A percentile compares a stretch with the other conserved stretches of the same genome.
Conservation (phyloP, 2,888 invertebrate genomes). For the Mimumesa dahlbomi region DNA sequence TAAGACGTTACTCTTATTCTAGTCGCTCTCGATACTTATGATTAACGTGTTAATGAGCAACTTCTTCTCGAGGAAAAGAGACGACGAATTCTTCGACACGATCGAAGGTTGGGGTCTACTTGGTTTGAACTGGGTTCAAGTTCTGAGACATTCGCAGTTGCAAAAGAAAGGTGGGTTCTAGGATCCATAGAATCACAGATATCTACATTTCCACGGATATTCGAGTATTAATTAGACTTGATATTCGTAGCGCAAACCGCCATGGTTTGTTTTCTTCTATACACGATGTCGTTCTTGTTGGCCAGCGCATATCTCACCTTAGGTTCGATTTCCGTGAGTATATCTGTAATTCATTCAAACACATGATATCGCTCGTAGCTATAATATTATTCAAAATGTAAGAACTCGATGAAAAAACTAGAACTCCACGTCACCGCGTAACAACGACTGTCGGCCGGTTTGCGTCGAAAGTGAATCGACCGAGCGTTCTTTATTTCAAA, state of each 20-base stretch:
- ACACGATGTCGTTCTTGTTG: conserved; percentile 67
- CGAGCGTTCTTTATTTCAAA: conserved; percentile 38
- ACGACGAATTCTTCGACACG: conserved; percentile 67
- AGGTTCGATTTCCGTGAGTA: conserved; percentile 74
- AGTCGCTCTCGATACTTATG: conserved; percentile 76
- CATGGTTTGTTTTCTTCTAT: conserved; percentile 69
- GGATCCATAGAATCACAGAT: no score
- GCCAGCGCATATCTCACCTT: conserved; percentile 73
- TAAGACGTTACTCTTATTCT: no score
- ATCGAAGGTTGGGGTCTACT: conserved; percentile 71
- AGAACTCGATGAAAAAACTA: no score
- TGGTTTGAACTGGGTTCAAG: conserved; percentile 75
- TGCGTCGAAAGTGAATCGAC: conserved; percentile 43
- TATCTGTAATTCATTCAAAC: neutral
- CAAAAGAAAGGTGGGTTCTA: conserved; percentile 64
- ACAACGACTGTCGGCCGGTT: neutral
- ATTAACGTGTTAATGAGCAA: conserved; percentile 74
- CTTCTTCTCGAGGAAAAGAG: conserved; percentile 68
- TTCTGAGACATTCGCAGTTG: conserved; percentile 63
- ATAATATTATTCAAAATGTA: no score
- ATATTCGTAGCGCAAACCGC: conserved; percentile 68
- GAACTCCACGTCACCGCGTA: no score
- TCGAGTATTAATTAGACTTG: neutral
- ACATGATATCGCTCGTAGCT: neutral
- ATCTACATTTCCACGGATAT: no score